Conservation (phyloP, 2,888 invertebrate species). For the Epinotia nisella region DNA sequence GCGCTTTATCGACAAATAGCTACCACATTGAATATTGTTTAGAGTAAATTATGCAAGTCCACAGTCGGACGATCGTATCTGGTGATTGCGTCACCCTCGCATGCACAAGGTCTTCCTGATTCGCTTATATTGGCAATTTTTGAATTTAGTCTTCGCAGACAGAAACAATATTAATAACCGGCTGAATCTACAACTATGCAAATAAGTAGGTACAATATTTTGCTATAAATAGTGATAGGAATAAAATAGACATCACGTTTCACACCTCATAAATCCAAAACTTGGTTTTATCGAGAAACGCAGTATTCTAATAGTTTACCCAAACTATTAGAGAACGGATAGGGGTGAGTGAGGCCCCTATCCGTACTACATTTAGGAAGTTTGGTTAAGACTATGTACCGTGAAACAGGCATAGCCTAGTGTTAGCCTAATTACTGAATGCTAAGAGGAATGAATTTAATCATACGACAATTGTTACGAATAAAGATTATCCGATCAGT, state of each 20-base stretch:
- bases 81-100: conserved; percentile 61
- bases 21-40: conserved; percentile 35
- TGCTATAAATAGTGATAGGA: conserved; percentile 1
- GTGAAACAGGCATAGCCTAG: too few relatives aligned
- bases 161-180: conserved; percentile 3
- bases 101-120: conserved; percentile 47
- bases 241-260: background rate
- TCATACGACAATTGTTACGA: too few relatives aligned
- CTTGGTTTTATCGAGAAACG: background rate
- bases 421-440: too few relatives aligned
- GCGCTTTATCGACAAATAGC: conserved; percentile 25
- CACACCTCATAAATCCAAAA: background rate
- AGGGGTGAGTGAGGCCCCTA: too few relatives aligned
- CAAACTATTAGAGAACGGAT: too few relatives aligned
- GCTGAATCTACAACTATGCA: background rate
- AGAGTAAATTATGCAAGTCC: conserved; percentile 40
- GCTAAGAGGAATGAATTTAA: too few relatives aligned
- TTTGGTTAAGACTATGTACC: too few relatives aligned
- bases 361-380: too few relatives aligned
- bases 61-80: conserved; percentile 52
- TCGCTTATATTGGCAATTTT: conserved; percentile 34
- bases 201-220: conserved; percentile 3
- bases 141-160: conserved; percentile 11
- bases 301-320: background rate
- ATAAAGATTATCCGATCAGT: too few relatives aligned